Evolutionary conservation across 2,113 vertebrate species (phyloP), one percentile per base, ranked within the genome.

Genomic region (Plecturocebus donacophilus): DNA sequence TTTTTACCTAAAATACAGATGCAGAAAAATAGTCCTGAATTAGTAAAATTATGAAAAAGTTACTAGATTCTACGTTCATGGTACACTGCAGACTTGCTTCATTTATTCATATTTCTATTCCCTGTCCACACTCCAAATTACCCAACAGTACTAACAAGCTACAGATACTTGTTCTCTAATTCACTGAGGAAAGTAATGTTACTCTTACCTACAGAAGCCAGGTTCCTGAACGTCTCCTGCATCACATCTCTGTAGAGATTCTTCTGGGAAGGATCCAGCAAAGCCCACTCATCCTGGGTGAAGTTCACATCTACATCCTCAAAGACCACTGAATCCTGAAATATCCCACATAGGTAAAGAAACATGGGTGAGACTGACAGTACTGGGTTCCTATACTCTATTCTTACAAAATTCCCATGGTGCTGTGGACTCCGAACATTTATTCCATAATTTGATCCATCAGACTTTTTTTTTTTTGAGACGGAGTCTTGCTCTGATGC

Each of bases 221-320:
- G 20, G 20, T 93, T 90, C 42, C 12, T 42, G 42, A 79, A 86
- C 23, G 73, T 96, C 58, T 93, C 80, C 20, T 45, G 17, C 91
- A 96, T 93, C 20, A 93, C 91, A 54, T 93, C 91, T 49, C 40
- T 79, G 38, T 80, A 90, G 19, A 80, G 64, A n/a, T 86, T 85
- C 42, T 79, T 93, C 71, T 93, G 91, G 38, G 58, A 70, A n/a
- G 80, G 42, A 58, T 90, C 61, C 86, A 93, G 35, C 47, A 84
- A 49, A n/a, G 52, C 79, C 86, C 86, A 90, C 23, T 96, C 91
- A 21, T 90, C 95, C 17, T 25, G 14, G 21, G 86, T 79, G 27
- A 96, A 90, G 56, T 76, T 82, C 47, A 93, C 91, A 61, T 70
- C 49, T 27, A 90, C 79, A 77, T 93, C 91, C 23, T 93, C 80